Evolutionary conservation across 2,888 invertebrate genomes (phyloP), one percentile per base, ranked within the genome.

Genomic region (Siphlonurus alternatus): DNA sequence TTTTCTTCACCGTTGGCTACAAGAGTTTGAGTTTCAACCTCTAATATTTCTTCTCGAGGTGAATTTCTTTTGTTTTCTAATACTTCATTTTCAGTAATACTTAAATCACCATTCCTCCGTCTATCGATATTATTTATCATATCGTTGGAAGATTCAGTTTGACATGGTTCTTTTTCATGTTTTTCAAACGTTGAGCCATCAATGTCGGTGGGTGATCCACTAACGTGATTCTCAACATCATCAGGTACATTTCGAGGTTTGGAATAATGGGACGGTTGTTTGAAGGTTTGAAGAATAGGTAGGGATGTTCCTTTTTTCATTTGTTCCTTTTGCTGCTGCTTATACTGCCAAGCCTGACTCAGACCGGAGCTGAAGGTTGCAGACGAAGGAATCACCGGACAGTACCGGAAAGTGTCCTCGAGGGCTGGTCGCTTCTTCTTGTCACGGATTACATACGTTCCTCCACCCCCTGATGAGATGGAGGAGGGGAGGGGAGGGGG

Each of bases 371-470:
- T 38, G 38, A 10, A 38, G 38, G 38, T 38, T 38, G 38, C 38
- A 7, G 56, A 56, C 7, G 56, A 10, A 7, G 56, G 56, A 7
- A 56, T 56, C 5, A 20, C 19, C 5, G 56, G 56, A n/a, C 56
- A 22, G 56, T 56, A n/a, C 10, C 10, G n/a, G 19, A 56, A 56
- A 7, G 19, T 20, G 7, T 64, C 60, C 51, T 23, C 53, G 18
- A 64, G 20, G 3, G 59, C 64, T 2, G 64, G 53, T 10, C 64
- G 51, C 18, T 59, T 60, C 23, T 61, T 64, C 23, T 22, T 38
- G 67, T 86, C 83, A 59, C 90, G 79, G 66, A 91, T 87, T 53
- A 90, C 84, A 72, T 90, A 91, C n/a, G 90, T 91, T 25, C 89
- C 89, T 67, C 82, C 80, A 53, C 81, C 79, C 1, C 59, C 64